phyloP scores from a whole-genome alignment of 2,888 invertebrate species.

The Venustoraphidia nigricollis region DNA sequence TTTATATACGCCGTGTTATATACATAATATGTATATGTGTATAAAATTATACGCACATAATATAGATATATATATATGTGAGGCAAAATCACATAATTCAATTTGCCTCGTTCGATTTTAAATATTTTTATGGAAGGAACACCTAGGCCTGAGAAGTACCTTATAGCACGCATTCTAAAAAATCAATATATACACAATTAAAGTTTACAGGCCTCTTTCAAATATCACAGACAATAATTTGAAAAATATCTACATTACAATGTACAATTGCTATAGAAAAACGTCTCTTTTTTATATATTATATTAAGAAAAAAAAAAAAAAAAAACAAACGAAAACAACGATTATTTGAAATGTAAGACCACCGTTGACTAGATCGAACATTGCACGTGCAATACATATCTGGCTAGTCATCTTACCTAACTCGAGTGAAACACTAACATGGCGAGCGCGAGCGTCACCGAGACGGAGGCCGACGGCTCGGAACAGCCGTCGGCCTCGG shows the following conservation, averaged over 20 bases:
- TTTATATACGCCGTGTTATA: too few relatives aligned
- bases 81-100: too few relatives aligned
- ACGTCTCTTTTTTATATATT: too few relatives aligned
- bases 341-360: slow-evolving; percentile 2
- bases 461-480: too few relatives aligned
- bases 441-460: background rate
- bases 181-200: background rate
- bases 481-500: background rate
- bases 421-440: background rate
- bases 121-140: background rate
- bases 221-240: slow-evolving; percentile 12
- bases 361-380: slow-evolving; percentile 1
- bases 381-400: background rate
- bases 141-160: background rate
- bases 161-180: too few relatives aligned
- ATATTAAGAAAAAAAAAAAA: too few relatives aligned
- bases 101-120: too few relatives aligned
- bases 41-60: too few relatives aligned
- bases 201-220: slow-evolving; percentile 11
- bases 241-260: slow-evolving; percentile 7
- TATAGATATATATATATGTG: too few relatives aligned
- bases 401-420: background rate
- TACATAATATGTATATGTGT: too few relatives aligned
- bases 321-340: background rate
- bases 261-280: slow-evolving; percentile 2